These are phyloP conservation scores for Thalassoma bifasciatum DNA, from an alignment of 2,113 vertebrate species.

Conservation along the genomic window DNA sequence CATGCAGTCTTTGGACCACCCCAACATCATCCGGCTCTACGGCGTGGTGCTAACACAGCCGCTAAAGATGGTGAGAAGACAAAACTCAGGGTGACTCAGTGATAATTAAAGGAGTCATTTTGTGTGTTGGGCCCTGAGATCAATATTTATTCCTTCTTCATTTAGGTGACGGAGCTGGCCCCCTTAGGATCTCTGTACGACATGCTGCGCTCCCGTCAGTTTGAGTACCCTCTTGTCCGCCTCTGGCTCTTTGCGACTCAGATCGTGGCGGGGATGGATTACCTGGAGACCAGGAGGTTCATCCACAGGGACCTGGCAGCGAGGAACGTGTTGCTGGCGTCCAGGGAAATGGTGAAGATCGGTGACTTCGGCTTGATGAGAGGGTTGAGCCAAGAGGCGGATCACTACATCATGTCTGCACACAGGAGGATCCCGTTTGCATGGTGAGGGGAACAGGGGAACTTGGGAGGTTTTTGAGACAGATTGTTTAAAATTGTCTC, in stretches of 20 bases:
- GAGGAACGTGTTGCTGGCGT: conserved; percentile 87
- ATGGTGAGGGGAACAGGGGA: conserved; percentile 81
- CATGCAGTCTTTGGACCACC: conserved; percentile 91
- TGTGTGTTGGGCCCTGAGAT: background rate
- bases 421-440: conserved; percentile 90
- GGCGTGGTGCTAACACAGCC: conserved; percentile 90
- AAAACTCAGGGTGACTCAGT: fast-evolving
- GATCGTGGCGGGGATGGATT: conserved; percentile 89
- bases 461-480: background rate
- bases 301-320: conserved; percentile 91
- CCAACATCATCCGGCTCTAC: conserved; percentile 88
- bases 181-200: conserved; percentile 86
- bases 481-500: background rate
- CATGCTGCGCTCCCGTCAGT: conserved; percentile 80
- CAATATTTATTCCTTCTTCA: background rate
- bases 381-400: conserved; percentile 78
- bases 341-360: conserved; percentile 86
- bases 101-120: background rate
- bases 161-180: conserved; percentile 90
- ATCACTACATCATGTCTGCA: conserved; percentile 90
- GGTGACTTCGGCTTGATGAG: conserved; percentile 91
- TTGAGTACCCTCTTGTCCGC: conserved; percentile 80
- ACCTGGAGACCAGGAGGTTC: conserved; percentile 85
- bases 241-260: conserved; percentile 89
- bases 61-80: conserved; percentile 91